Evolutionary conservation across 2,888 invertebrate species (phyloP).

Genomic region (Nemoura dubitans): DNA sequence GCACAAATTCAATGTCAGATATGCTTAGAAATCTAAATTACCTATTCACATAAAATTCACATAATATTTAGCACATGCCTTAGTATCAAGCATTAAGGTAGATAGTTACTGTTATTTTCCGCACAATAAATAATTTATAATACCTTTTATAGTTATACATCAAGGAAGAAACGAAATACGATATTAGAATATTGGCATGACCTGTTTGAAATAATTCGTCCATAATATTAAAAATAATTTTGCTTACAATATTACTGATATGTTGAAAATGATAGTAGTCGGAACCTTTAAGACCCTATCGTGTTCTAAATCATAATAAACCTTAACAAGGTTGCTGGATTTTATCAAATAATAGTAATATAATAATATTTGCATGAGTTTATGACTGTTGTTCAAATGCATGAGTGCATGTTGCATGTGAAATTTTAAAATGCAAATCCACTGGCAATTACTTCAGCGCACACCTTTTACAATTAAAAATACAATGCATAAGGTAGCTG

Average conservation of each 20-base stretch:
- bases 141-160: neutral
- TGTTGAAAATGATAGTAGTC: neutral
- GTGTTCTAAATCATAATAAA: neutral
- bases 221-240: too few relatives aligned
- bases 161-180: neutral
- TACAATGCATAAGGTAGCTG: neutral
- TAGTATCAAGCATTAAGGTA: neutral
- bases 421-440: neutral
- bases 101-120: neutral
- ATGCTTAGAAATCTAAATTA: neutral
- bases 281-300: neutral
- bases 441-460: neutral
- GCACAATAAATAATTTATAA: neutral
- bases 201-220: too few relatives aligned
- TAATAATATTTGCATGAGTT: slow-evolving; percentile 1
- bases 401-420: neutral
- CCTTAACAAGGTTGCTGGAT: neutral
- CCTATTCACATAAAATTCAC: neutral
- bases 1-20: neutral
- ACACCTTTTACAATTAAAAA: neutral
- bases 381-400: neutral
- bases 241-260: too few relatives aligned
- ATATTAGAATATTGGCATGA: too few relatives aligned
- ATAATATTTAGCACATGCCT: neutral
- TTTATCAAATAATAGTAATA: neutral